Evolutionary conservation across 2,888 invertebrate species (phyloP).

Genomic region (Tachina fera): DNA sequence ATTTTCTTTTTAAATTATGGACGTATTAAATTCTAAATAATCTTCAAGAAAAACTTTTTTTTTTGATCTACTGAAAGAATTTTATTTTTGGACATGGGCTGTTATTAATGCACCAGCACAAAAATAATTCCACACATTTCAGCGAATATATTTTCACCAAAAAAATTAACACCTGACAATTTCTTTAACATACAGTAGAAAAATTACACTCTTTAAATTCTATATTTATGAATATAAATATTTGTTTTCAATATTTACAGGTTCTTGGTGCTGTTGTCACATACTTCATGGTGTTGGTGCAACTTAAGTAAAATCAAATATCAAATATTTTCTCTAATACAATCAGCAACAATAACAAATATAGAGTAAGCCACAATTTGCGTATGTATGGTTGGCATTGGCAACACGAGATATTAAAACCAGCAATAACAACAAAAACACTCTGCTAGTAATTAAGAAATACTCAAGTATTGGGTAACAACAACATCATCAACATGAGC

Average conservation of each 20-base stretch:
- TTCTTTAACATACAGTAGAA: not conserved
- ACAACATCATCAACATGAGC: conserved; percentile 13
- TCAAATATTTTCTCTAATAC: conserved; percentile 42
- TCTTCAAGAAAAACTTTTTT: too few relatives aligned
- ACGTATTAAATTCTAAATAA: too few relatives aligned
- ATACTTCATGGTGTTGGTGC: conserved; percentile 96
- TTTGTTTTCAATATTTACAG: conserved; percentile 82
- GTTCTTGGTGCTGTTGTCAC: conserved; percentile 94
- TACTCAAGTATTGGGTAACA: not conserved
- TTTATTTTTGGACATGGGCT: too few relatives aligned
- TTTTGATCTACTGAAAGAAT: too few relatives aligned
- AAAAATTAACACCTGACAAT: too few relatives aligned
- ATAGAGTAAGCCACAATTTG: not conserved
- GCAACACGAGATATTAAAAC: conserved; percentile 40
- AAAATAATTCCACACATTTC: too few relatives aligned
- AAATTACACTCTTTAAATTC: not conserved
- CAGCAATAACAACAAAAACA: conserved; percentile 37
- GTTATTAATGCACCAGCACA: too few relatives aligned
- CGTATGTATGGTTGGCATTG: conserved; percentile 1
- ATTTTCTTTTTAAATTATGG: too few relatives aligned
- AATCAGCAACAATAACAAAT: conserved; percentile 26
- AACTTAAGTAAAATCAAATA: conserved; percentile 87
- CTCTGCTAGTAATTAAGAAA: conserved; percentile 32
- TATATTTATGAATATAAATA: conserved; percentile 16
- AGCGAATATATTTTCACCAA: too few relatives aligned